Conservation (phyloP, 2,888 invertebrate species). For the Choreutis nemorana region DNA sequence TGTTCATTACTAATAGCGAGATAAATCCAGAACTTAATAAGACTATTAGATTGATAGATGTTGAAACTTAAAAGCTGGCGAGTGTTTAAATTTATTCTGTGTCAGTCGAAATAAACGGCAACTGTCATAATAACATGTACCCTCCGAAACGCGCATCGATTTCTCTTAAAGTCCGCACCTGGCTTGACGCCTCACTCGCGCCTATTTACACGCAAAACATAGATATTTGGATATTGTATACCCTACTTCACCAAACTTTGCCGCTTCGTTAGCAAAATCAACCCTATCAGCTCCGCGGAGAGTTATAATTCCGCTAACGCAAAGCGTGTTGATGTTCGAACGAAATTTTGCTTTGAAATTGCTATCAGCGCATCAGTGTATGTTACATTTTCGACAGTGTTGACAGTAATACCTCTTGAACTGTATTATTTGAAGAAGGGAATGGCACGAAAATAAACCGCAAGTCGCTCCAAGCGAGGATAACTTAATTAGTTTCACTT, state of each 20-base stretch:
- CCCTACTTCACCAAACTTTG: conserved; percentile 31
- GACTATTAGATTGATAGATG: conserved; percentile 25
- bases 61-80: conserved; percentile 30
- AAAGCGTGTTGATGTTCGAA: conserved; percentile 13
- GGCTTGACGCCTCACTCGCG: conserved; percentile 53
- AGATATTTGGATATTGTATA: conserved; percentile 52
- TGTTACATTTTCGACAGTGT: conserved; percentile 41
- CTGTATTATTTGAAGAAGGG: conserved; percentile 45
- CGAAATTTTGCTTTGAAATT: conserved; percentile 40
- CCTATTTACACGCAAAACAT: conserved; percentile 61
- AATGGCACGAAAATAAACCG: conserved; percentile 57
- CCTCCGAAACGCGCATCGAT: conserved; percentile 47
- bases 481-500: conserved; percentile 65
- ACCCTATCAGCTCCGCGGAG: conserved; percentile 18
- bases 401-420: conserved; percentile 49
- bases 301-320: conserved; percentile 12
- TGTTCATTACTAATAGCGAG: no score
- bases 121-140: conserved; percentile 58
- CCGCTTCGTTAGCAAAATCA: conserved; percentile 18
- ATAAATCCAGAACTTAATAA: conserved; percentile 25
- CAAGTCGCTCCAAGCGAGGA: conserved; percentile 48
- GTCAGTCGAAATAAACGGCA: conserved; percentile 45
- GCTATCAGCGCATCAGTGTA: conserved; percentile 48
- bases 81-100: conserved; percentile 25
- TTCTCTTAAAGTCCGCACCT: conserved; percentile 50